Evolutionary conservation across 2,888 invertebrate genomes (phyloP).

Genomic region (Hypsopygia costalis): DNA sequence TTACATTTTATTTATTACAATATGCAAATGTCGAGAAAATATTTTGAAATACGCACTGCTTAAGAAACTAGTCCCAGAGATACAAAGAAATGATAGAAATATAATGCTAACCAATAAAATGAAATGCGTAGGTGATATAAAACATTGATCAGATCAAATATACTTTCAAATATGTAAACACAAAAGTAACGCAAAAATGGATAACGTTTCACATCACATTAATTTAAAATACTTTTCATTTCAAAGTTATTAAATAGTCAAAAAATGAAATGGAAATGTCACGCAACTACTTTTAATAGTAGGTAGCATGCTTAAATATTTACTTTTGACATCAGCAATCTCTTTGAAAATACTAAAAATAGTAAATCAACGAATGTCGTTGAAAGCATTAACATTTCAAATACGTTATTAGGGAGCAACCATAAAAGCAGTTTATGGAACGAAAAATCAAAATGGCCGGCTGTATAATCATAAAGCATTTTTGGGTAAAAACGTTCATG

Average conservation of each 20-base stretch:
- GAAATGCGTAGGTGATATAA: constrained; percentile 5
- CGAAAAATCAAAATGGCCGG: constrained; percentile 41
- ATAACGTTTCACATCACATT: constrained; percentile 1
- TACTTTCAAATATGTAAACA: constrained; percentile 3
- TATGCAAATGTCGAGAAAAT: constrained; percentile 6
- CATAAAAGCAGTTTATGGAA: background rate
- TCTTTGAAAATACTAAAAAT: no score
- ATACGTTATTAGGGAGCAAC: no score
- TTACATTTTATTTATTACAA: background rate
- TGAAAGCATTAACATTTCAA: no score
- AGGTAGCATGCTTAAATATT: no score
- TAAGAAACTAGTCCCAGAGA: background rate
- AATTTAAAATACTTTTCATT: background rate
- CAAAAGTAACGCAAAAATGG: constrained; percentile 4
- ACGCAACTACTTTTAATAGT: no score
- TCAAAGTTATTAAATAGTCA: no score
- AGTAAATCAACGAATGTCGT: no score
- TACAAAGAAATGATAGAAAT: constrained; percentile 2
- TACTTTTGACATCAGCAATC: no score
- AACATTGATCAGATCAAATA: constrained; percentile 5
- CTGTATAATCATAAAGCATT: constrained; percentile 44
- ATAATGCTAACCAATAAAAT: constrained; percentile 1
- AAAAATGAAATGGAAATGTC: no score
- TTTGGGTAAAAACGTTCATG: constrained; percentile 49
- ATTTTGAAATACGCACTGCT: constrained; percentile 14